A percentile compares a stretch with the other conserved stretches of the same genome.
phyloP scores from a whole-genome alignment of 2,797 vertebrate species.

The Sarcoramphus papa region DNA sequence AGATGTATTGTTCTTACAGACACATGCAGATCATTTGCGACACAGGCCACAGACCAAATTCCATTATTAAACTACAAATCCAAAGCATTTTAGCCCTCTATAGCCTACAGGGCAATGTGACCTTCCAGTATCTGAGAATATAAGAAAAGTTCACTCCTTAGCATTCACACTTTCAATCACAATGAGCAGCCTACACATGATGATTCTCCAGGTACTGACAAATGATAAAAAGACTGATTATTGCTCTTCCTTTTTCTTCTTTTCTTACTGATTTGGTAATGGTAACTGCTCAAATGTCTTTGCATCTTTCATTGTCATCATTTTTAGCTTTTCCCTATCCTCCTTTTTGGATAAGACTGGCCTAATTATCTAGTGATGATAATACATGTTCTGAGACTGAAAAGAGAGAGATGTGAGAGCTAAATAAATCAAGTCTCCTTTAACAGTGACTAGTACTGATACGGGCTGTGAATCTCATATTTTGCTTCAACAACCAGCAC shows the following conservation, averaged over 20 bases:
- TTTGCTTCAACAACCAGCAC: background rate
- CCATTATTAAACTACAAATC: background rate
- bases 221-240: slow-evolving; percentile 45
- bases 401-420: background rate
- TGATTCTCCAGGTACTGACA: slow-evolving; percentile 4
- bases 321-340: slow-evolving; percentile 8
- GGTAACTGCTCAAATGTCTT: slow-evolving; percentile 22
- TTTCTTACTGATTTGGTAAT: slow-evolving; percentile 44
- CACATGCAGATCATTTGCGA: background rate
- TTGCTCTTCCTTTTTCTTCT: slow-evolving; percentile 13
- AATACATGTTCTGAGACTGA: slow-evolving; percentile 22
- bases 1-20: background rate
- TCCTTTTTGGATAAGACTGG: background rate
- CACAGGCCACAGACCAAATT: background rate
- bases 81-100: background rate
- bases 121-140: background rate
- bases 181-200: background rate
- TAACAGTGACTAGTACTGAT: background rate
- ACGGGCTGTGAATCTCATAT: background rate
- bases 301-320: slow-evolving; percentile 27
- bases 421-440: slow-evolving; percentile 40
- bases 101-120: background rate
- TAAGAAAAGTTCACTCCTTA: background rate
- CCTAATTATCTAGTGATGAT: slow-evolving; percentile 34
- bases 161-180: background rate